These are phyloP conservation scores for Augochlora pura DNA, from an alignment of 1,140 invertebrate species.

Conservation along the genomic window DNA sequence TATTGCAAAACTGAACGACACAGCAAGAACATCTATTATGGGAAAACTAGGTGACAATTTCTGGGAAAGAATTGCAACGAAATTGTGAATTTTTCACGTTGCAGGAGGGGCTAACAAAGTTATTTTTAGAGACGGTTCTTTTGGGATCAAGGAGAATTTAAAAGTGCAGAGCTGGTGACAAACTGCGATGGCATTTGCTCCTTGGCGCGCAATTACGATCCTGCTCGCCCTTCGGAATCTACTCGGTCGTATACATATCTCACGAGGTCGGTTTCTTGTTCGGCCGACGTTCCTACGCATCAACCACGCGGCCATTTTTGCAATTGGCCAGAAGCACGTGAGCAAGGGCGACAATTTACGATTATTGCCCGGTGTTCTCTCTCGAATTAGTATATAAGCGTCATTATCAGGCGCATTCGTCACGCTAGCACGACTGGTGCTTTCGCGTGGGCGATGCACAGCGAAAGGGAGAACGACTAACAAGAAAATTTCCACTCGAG, in stretches of 20 bases:
- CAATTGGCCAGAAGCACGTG: slow-evolving; percentile 19
- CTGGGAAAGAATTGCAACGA: too few relatives aligned
- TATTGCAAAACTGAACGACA: too few relatives aligned
- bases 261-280: slow-evolving; percentile 14
- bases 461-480: neutral
- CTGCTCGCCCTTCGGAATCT: slow-evolving; percentile 6
- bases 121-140: too few relatives aligned
- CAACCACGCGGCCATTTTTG: slow-evolving; percentile 24
- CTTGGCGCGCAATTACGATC: neutral
- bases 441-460: slow-evolving; percentile 38
- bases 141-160: neutral
- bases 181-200: neutral
- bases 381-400: slow-evolving; percentile 49
- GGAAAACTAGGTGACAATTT: too few relatives aligned
- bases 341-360: slow-evolving; percentile 40
- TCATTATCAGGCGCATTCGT: slow-evolving; percentile 52
- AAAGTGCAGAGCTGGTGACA: neutral
- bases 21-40: too few relatives aligned
- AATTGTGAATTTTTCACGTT: too few relatives aligned
- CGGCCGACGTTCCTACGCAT: slow-evolving; percentile 12
- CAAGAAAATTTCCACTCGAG: neutral
- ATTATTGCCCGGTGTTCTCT: slow-evolving; percentile 37
- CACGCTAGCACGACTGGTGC: slow-evolving; percentile 41
- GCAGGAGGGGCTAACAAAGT: neutral
- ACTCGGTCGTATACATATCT: slow-evolving; percentile 20